Evolutionary conservation across 1,140 invertebrate genomes (phyloP), one percentile per base, ranked within the genome.

Genomic region (Ptiloglossa arizonensis): DNA sequence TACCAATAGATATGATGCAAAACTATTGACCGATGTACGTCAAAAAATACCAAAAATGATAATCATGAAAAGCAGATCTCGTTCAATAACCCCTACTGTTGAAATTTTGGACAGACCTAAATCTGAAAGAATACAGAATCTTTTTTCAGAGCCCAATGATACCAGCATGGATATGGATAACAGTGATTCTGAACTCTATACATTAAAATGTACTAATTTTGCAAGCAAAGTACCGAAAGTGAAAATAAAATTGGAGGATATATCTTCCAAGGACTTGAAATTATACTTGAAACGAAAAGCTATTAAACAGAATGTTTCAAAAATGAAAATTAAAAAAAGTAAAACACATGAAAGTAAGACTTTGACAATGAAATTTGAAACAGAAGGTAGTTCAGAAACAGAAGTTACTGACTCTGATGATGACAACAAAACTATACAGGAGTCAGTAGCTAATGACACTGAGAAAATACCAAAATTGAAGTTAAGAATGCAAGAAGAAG

Each of bases 1-100:
- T 19, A 5, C 15, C 2, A 6, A 60, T 15, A 74, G 1, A 22
- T 59, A 76, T 17, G 66, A 76, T 22, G n/a, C 73, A 15, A 44
- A 67, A 50, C 19, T 73, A 24, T 22, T 68, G 24, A 11, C 69
- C 11, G 57, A 77, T 15, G 5, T 24, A 24, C 82, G 83, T 50
- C 87, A 83, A 29, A 92, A 92, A 76, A 92, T 93, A 85, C 92
- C 92, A 76, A 93, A 93, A 68, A 92, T 93, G 90, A 92, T 93
- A 32, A 93, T 93, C 57, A 85, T 90, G 46, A 93, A 92, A 29
- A 87, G 85, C 9, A 86, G 81, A 64, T 93, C 91, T 19, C 86
- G 91, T 24, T 90, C 91, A 2, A 80, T 81, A 19, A 92, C 91
- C 0, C 91, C 91, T n/a, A 89, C 87, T 1, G 81, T 90, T 27